phyloP scores from a whole-genome alignment of 1,140 invertebrate species.

The Episyrphus balteatus region DNA sequence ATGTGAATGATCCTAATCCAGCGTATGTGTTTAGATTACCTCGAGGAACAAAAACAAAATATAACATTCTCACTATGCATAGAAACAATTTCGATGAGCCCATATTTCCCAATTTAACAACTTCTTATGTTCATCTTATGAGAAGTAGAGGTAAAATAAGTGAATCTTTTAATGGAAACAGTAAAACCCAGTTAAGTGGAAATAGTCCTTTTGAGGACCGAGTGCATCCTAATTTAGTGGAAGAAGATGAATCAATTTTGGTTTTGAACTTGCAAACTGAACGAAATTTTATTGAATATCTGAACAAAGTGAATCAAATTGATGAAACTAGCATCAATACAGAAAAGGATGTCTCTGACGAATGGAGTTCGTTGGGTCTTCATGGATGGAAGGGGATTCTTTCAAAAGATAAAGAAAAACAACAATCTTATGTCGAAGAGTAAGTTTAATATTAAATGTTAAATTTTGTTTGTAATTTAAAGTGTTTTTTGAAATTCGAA shows the following conservation, averaged over 20 bases:
- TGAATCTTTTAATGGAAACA: conserved; percentile 9
- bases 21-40: conserved; percentile 28
- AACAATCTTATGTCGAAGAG: not conserved
- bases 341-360: conserved; percentile 3
- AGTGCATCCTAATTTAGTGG: not conserved
- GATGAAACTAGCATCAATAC: too few species aligned
- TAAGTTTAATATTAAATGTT: conserved; percentile 2
- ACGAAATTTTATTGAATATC: not conserved
- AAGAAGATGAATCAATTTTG: conserved; percentile 1
- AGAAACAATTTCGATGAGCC: conserved; percentile 24
- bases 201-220: not conserved
- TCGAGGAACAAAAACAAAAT: conserved; percentile 1
- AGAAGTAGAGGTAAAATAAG: conserved; percentile 1
- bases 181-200: conserved; percentile 2
- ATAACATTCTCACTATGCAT: conserved; percentile 17
- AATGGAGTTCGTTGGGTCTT: conserved; percentile 19
- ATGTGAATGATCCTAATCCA: conserved; percentile 11
- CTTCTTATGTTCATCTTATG: not conserved
- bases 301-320: not conserved
- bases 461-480: not conserved
- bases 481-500: too few species aligned
- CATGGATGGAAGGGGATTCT: conserved; percentile 28
- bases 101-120: conserved; percentile 27
- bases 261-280: conserved; percentile 3
- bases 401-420: conserved; percentile 13